Evolutionary conservation across 2,797 vertebrate genomes (phyloP), one percentile per base, ranked within the genome.

Genomic region (Cephalopachus bancanus): DNA sequence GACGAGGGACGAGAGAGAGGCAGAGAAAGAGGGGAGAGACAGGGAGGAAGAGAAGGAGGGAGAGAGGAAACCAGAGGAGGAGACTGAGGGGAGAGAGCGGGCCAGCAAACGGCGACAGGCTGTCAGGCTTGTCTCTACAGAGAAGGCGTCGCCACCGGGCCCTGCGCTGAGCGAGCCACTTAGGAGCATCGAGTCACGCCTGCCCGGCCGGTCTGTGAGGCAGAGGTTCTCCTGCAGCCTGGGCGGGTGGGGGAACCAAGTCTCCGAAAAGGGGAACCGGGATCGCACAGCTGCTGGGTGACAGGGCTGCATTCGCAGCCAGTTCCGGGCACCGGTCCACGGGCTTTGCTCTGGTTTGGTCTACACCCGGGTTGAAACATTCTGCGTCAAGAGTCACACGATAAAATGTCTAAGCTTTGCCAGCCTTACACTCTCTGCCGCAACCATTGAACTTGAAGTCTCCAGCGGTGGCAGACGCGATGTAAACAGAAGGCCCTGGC

Each of bases 281-380:
- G 24, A 59, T 17, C 4, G 7, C 17, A 19, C 17, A 10, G 22
- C 51, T 2, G 5, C 30, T 30, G 28, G 55, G 76, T 5, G 6
- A 22, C 0, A 0, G 6, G 17, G 15, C 65, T 1, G 60, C 17
- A 8, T 59, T 67, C 1, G 0, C 1, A 19, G 11, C 28, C 16
- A 1, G 2, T 17, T 37, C 14, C 10, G 14, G 33, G 2, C 9
- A 3, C 12, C 9, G 26, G 1, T 24, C 30, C 26, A 1, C 2
- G 4, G 19, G 33, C 51, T 15, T 7, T 3, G 6, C 28, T 3
- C 65, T 30, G 51, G 69, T 1, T 62, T 15, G 44, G 7, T 79
- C 51, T 15, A 1, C 15, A 0, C 6, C 76, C 1, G 59, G 6
- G 33, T 37, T 51, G 64, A 3, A 30, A 5, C 19, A 17, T 44